Percentiles rank a stretch among this genome's conserved stretches.
Evolutionary conservation across 2,797 vertebrate genomes (phyloP).

Genomic region (Gambusia yucatana): DNA sequence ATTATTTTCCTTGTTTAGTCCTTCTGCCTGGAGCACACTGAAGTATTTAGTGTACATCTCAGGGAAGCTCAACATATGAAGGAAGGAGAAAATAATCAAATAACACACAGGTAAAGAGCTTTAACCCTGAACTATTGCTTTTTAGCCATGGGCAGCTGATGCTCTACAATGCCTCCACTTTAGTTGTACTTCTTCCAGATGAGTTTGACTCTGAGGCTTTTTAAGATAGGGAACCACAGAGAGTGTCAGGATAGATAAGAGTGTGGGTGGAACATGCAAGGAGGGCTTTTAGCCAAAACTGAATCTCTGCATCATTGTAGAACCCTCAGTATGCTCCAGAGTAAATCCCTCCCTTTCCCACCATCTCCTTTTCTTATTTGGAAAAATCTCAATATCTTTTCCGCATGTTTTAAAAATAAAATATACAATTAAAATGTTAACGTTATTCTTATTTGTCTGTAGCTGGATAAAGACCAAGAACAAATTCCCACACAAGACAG

Average conservation of each 20-base stretch:
- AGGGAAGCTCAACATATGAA: constrained; percentile 25
- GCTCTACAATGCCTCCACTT: constrained; percentile 48
- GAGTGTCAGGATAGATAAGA: constrained; percentile 58
- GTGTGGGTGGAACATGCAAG: constrained; percentile 19
- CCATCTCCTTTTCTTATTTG: background rate
- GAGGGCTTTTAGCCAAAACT: constrained; percentile 40
- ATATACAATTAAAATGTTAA: constrained; percentile 31
- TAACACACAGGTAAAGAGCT: constrained; percentile 24
- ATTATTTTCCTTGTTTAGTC: background rate
- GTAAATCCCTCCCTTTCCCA: background rate
- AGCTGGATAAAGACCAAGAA: constrained; percentile 46
- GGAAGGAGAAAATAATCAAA: constrained; percentile 15
- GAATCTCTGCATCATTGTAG: constrained; percentile 36
- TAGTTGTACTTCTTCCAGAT: constrained; percentile 50
- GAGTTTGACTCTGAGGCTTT: constrained; percentile 45
- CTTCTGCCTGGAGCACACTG: constrained; percentile 24
- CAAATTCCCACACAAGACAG: constrained; percentile 42
- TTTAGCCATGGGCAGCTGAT: constrained; percentile 38
- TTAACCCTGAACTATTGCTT: constrained; percentile 27
- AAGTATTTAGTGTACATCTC: constrained; percentile 34
- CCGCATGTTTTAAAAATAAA: background rate
- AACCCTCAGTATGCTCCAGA: constrained; percentile 15
- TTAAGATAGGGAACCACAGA: constrained; percentile 38
- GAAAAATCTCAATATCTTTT: background rate
- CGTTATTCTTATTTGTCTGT: constrained; percentile 33